Base-by-base conservation (phyloP, 2,113 vertebrate species). In the Phalacrocorax carbo region DNA sequence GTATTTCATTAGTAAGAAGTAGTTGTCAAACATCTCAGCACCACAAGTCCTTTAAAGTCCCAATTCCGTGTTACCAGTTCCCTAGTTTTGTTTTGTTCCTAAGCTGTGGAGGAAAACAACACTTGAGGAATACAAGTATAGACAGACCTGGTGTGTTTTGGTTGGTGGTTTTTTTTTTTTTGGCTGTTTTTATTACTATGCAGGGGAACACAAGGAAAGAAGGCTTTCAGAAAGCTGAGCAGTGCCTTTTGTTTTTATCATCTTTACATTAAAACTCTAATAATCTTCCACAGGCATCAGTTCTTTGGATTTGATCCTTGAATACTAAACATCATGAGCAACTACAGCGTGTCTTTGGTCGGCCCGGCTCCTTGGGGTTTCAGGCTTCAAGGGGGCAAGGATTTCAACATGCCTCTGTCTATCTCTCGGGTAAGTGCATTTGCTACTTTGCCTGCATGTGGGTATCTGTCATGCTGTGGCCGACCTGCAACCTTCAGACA, bases 301-400 rank as follows among this genome's bases (percentile, higher is more conserved):
- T 88, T 93, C 85, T 73, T 84, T 96, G 95, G 86, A 93, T 93
- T 94, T 96, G 92, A 70, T 96, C 85, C 90, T 80, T 93, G 94
- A 97, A 49, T 58, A 75, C 30, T 76, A 83, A 93, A 64, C 97
- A 98, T 76, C 95, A 99, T 99, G 99, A 99, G 98, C 97, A 99
- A 98, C 98, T 99, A 99, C 98, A 99, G 91, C 10, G 98, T 99
- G 94, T 98, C 98, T 55, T 97, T 99, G 96, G 96, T 94, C 23
- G 99, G 99, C 97, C 99, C 99, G 1, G 99, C 99, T 97, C 99
- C 99, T 44, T 99, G 99, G 99, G 99, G 99, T 82, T 99, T 99
- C 98, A 98, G 99, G 77, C 99, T 99, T 95, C 99, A 99, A 96
- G 99, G 99, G 51, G 99, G 99, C 86, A 99, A 99, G 97, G 99